Percentiles rank a stretch among this genome's conserved stretches.
These are phyloP conservation scores for Sinocyclocheilus grahami DNA, from an alignment of 2,113 vertebrate genomes.

Conservation along the genomic window DNA sequence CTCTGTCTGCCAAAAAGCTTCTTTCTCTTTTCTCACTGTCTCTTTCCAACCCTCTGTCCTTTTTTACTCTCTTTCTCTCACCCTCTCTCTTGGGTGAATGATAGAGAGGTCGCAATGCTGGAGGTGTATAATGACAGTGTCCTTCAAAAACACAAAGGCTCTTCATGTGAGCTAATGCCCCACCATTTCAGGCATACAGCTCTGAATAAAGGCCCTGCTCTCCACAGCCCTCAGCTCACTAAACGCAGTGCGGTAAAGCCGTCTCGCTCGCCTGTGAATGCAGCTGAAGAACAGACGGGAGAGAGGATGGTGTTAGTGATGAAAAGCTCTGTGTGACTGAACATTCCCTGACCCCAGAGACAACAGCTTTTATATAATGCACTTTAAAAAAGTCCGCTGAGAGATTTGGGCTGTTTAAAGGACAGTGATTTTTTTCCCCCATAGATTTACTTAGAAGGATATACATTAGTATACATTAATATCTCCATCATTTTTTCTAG, in stretches of 20 bases:
- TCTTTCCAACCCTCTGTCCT: constrained; percentile 34
- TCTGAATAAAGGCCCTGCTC: constrained; percentile 50
- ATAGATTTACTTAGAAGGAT: neutral
- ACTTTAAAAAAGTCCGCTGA: neutral
- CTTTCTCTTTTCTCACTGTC: constrained; percentile 32
- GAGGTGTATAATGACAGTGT: constrained; percentile 57
- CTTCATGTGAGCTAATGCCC: constrained; percentile 57
- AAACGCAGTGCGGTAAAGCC: constrained; percentile 41
- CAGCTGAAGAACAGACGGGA: constrained; percentile 44
- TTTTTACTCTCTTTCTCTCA: constrained; percentile 31
- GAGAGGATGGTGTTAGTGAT: constrained; percentile 40
- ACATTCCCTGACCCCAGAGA: constrained; percentile 42
- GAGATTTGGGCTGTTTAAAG: neutral
- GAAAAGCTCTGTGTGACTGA: constrained; percentile 46
- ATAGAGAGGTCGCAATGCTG: constrained; percentile 52
- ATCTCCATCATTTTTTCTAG: neutral
- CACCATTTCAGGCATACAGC: constrained; percentile 48
- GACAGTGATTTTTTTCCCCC: neutral
- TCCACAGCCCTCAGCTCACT: constrained; percentile 33
- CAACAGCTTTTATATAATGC: constrained; percentile 42
- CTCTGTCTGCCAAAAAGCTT: constrained; percentile 40
- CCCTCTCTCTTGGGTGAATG: constrained; percentile 35
- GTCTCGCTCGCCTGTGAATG: constrained; percentile 18
- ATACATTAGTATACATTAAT: neutral
- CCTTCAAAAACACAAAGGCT: constrained; percentile 58